A percentile compares a stretch with the other conserved stretches of the same genome.
Evolutionary conservation across 1,140 invertebrate genomes (phyloP).

Genomic region (Aethina tumida): DNA sequence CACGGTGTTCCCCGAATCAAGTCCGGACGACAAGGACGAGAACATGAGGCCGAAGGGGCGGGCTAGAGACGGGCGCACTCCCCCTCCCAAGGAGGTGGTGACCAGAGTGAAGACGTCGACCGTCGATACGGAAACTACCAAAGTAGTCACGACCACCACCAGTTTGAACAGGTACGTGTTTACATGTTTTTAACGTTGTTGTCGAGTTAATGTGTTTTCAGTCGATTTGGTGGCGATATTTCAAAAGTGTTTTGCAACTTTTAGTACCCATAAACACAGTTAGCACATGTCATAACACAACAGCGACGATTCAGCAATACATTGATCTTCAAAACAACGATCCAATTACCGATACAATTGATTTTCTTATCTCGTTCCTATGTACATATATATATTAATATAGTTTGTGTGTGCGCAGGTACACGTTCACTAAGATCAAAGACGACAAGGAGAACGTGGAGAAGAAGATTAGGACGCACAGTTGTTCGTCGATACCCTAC

Average conservation of each 20-base stretch:
- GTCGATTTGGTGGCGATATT: too few species aligned
- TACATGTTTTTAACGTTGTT: too few species aligned
- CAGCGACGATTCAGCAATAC: too few species aligned
- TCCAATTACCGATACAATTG: not conserved
- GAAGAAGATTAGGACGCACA: slow-evolving; percentile 31
- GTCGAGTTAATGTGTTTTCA: too few species aligned
- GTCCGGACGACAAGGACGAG: slow-evolving; percentile 1
- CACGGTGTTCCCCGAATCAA: not conserved
- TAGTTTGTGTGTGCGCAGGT: slow-evolving; percentile 12
- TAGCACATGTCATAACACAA: too few species aligned
- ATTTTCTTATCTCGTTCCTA: not conserved
- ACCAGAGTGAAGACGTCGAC: slow-evolving; percentile 22
- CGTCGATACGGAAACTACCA: slow-evolving; percentile 23
- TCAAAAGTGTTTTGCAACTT: too few species aligned
- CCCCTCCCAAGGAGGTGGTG: slow-evolving; percentile 14
- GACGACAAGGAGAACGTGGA: slow-evolving; percentile 22
- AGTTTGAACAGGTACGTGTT: slow-evolving; percentile 27
- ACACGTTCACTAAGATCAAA: slow-evolving; percentile 30
- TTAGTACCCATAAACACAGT: too few species aligned
- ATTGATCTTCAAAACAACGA: too few species aligned
- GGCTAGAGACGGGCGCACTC: slow-evolving; percentile 9
- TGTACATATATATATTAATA: too few species aligned
- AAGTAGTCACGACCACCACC: slow-evolving; percentile 27
- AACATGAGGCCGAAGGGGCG: slow-evolving; percentile 2
- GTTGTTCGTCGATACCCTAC: slow-evolving; percentile 33